Percentiles rank a stretch among this genome's conserved stretches.
Evolutionary conservation across 2,113 vertebrate genomes (phyloP).

Genomic region (Saguinus midas): DNA sequence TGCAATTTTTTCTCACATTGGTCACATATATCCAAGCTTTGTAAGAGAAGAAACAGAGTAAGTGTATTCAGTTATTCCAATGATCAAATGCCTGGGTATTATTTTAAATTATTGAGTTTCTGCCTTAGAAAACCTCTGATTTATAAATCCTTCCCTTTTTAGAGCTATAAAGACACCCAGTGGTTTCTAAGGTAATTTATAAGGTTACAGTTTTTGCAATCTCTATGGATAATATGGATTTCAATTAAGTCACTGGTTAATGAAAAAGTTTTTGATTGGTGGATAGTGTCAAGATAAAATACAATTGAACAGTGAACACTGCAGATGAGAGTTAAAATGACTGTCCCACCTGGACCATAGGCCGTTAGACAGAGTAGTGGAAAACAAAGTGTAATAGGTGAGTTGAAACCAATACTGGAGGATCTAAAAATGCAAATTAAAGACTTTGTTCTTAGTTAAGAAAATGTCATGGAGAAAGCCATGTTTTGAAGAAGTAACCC

Average conservation of each 20-base stretch:
- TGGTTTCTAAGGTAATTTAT: neutral
- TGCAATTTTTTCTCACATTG: conserved; percentile 1
- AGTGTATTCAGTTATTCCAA: neutral
- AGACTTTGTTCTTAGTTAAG: conserved; percentile 14
- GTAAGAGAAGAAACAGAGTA: neutral
- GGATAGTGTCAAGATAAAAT: neutral
- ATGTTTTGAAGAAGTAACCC: neutral
- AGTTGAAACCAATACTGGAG: neutral
- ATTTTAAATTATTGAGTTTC: conserved; percentile 2
- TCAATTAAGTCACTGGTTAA: neutral
- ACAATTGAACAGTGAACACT: neutral
- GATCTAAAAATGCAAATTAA: neutral
- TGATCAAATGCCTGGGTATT: neutral
- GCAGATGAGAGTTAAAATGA: neutral
- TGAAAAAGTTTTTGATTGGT: neutral
- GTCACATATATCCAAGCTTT: neutral
- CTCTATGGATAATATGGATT: neutral
- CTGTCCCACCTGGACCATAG: neutral
- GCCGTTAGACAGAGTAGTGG: neutral
- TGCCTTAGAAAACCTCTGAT: neutral
- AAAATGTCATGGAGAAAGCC: neutral
- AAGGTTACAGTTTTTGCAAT: neutral
- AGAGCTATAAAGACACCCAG: neutral
- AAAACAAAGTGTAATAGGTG: conserved; percentile 4
- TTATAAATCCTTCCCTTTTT: neutral